These are phyloP conservation scores for Cydia splendana DNA, from an alignment of 1,140 invertebrate genomes.

Conservation along the genomic window DNA sequence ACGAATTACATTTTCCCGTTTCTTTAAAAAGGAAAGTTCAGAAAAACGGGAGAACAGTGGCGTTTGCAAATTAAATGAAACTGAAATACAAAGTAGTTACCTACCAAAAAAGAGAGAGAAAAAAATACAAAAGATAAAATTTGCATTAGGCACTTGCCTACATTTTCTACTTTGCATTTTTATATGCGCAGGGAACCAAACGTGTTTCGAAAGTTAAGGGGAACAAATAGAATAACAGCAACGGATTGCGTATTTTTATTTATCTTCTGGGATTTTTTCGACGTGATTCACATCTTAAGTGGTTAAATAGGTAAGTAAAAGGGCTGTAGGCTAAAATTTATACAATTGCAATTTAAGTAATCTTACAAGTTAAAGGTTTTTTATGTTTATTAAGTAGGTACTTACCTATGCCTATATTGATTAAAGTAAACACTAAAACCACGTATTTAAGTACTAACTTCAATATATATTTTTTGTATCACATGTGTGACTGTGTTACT, in stretches of 20 bases:
- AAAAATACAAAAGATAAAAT: slow-evolving; percentile 41
- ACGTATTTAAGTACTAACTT: no score
- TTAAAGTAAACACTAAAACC: no score
- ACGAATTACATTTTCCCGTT: not conserved
- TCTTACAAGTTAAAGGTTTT: no score
- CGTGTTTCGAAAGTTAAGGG: slow-evolving; percentile 51
- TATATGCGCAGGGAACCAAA: slow-evolving; percentile 46
- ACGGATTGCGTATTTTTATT: slow-evolving; percentile 22
- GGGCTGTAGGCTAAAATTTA: no score
- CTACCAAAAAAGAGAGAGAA: slow-evolving; percentile 25
- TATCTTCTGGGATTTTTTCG: not conserved
- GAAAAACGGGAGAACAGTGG: not conserved
- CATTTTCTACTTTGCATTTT: slow-evolving; percentile 49
- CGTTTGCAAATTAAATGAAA: slow-evolving; percentile 15
- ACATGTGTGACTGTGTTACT: no score
- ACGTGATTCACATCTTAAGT: not conserved
- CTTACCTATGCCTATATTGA: no score
- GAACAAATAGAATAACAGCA: slow-evolving; percentile 42
- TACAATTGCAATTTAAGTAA: no score
- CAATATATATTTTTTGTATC: no score
- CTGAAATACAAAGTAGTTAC: not conserved
- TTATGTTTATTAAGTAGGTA: no score
- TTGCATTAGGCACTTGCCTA: slow-evolving; percentile 47
- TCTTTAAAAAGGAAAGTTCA: not conserved
- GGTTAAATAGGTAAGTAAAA: not conserved